These are phyloP conservation scores for Myotis daubentonii DNA, from an alignment of 2,797 vertebrate species.

Conservation along the genomic window DNA sequence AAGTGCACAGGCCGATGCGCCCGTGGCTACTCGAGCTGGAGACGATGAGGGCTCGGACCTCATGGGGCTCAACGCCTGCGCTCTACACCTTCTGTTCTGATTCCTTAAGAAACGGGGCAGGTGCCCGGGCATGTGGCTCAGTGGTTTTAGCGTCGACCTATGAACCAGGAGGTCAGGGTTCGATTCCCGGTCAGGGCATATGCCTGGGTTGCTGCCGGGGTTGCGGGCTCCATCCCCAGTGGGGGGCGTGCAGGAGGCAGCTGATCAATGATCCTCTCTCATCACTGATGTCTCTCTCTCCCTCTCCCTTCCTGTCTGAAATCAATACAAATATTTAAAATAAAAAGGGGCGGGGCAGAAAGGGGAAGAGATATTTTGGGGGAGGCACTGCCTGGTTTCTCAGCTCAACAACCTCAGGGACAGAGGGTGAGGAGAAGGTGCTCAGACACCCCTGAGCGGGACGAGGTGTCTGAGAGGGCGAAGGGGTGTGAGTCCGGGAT, in stretches of 20 bases:
- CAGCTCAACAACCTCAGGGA: background rate
- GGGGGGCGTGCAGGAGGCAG: too few relatives aligned
- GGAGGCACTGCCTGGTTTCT: background rate
- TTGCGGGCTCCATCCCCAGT: too few relatives aligned
- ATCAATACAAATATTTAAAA: too few relatives aligned
- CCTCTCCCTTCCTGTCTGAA: too few relatives aligned
- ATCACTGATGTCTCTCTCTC: too few relatives aligned
- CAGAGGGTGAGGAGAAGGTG: background rate
- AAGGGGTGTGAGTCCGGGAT: background rate
- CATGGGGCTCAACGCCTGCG: accelerated
- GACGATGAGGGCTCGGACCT: background rate
- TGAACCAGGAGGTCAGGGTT: too few relatives aligned
- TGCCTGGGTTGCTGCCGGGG: too few relatives aligned
- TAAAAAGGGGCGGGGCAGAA: background rate
- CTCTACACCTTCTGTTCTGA: background rate
- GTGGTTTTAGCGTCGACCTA: too few relatives aligned
- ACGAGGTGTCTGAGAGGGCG: accelerated
- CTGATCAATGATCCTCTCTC: too few relatives aligned
- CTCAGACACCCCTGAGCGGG: accelerated
- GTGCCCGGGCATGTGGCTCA: too few relatives aligned
- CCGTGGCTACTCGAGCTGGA: background rate
- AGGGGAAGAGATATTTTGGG: background rate
- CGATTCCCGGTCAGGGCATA: too few relatives aligned
- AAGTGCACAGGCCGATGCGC: background rate
- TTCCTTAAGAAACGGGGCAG: background rate